Conservation (phyloP, 2,113 vertebrate species). For the Mesoclemmys tuberculata region DNA sequence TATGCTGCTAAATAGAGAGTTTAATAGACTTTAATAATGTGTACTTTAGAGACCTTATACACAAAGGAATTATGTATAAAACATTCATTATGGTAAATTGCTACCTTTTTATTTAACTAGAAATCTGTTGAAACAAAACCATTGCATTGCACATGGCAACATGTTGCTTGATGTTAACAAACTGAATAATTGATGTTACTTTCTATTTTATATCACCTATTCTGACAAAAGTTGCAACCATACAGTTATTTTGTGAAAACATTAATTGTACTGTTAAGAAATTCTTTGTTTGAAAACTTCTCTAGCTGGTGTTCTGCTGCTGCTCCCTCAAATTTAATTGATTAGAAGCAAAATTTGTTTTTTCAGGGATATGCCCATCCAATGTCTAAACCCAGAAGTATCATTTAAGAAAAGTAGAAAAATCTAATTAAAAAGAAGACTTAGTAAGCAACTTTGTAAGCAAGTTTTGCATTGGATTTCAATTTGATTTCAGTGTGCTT, state of each 20-base stretch:
- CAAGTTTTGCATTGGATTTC: slow-evolving; percentile 64
- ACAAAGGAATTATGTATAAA: slow-evolving; percentile 82
- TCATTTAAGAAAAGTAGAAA: not conserved
- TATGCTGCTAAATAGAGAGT: slow-evolving; percentile 83
- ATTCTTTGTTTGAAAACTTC: not conserved
- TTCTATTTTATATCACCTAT: slow-evolving; percentile 36
- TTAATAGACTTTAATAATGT: slow-evolving; percentile 84
- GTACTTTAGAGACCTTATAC: slow-evolving; percentile 79
- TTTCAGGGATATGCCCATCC: not conserved
- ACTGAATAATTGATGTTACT: slow-evolving; percentile 34
- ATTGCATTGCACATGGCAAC: not conserved
- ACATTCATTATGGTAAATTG: slow-evolving; percentile 80
- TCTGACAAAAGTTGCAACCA: slow-evolving; percentile 22
- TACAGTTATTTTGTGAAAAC: not conserved
- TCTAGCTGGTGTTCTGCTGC: not conserved
- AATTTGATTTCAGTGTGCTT: slow-evolving; percentile 61
- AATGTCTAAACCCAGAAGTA: not conserved
- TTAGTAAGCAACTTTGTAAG: slow-evolving; percentile 38
- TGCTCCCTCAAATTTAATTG: not conserved
- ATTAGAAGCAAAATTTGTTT: not conserved
- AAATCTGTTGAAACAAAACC: slow-evolving; percentile 64
- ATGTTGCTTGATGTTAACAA: not conserved
- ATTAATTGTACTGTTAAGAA: slow-evolving; percentile 22
- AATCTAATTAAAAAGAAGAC: slow-evolving; percentile 44
- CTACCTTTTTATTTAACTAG: slow-evolving; percentile 77